Conservation (phyloP, 2,113 vertebrate genomes). For the Sialia sialis region DNA sequence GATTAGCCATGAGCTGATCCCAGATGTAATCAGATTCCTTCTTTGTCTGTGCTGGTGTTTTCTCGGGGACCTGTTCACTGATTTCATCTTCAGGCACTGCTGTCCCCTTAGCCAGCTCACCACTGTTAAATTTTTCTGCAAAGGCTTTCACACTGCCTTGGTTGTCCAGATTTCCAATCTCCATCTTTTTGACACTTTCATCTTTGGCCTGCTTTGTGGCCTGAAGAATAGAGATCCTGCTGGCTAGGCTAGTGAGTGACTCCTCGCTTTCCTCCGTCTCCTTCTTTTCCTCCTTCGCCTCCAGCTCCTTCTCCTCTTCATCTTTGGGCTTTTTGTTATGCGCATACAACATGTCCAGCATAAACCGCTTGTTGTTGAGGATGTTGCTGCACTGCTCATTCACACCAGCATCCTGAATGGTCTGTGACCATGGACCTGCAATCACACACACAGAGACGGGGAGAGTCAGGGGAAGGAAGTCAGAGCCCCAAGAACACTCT, state of each 20-base stretch:
- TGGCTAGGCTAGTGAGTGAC: constrained; percentile 80
- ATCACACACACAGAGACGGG: background rate
- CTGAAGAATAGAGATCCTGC: constrained; percentile 89
- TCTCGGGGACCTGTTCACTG: constrained; percentile 72
- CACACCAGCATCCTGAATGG: constrained; percentile 79
- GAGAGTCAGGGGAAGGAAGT: background rate
- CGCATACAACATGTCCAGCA: constrained; percentile 95
- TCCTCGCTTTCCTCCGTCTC: constrained; percentile 76
- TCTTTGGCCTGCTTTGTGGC: constrained; percentile 83
- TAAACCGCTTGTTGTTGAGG: constrained; percentile 90
- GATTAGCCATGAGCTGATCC: constrained; percentile 95
- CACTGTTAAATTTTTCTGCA: constrained; percentile 85
- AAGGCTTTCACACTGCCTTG: constrained; percentile 88
- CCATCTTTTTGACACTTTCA: constrained; percentile 83
- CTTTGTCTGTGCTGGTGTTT: constrained; percentile 62
- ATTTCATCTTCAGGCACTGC: constrained; percentile 72
- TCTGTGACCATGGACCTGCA: constrained; percentile 83
- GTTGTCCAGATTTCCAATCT: constrained; percentile 86
- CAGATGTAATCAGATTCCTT: constrained; percentile 96
- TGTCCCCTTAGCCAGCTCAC: constrained; percentile 83
- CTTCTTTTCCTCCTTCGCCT: constrained; percentile 72
- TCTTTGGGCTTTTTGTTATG: constrained; percentile 81
- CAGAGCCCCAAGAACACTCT: background rate
- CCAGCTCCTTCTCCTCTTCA: constrained; percentile 75
- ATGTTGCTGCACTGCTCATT: constrained; percentile 88